Evolutionary conservation across 1,140 invertebrate species (phyloP), one percentile per base, ranked within the genome.

Genomic region (Papilio dardanus): DNA sequence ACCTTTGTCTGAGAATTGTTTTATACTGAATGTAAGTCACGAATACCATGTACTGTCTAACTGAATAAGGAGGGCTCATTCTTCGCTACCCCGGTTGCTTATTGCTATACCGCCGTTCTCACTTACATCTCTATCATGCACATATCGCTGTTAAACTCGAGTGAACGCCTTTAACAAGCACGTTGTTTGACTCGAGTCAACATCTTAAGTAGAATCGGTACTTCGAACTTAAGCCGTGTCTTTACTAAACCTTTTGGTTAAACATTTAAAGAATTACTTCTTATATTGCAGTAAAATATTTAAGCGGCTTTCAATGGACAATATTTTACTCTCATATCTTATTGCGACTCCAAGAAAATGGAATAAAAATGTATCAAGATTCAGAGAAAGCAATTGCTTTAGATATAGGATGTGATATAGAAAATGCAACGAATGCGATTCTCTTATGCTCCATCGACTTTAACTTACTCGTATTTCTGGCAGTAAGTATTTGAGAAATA

Each of bases 21-120:
- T 93, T 92, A 89, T 91, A 91, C 87, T 82, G 89, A 90, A 92
- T 92, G 90, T 93, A 93, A 93, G 91, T 92, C 91, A 93, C 91
- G 91, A 93, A 92, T 90, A 85, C 83, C 85, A 80, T 93, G 90
- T 93, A 91, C 85, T 76, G 84, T 87, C 86, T 88, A 89, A 89
- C 87, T 91, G 89, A 90, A 92, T 93, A 91, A 90, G 86, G 84
- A 85, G 82, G 82, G 82, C 79, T 81, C 77, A 84, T 78, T 84
- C 83, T 88, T 77, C 79, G 82, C 83, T 86, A 86, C 83, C 71
- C 77, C 50, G 77, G 76, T 83, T 78, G 82, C 84, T 78, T 83
- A 83, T 83, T 79, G 75, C 76, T 82, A 81, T 81, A 80, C 80
- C 79, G 77, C 81, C 71, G 75, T 79, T 85, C 80, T 83, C 79